Evolutionary conservation across 2,797 vertebrate genomes (phyloP).

Genomic region (Rhinogobio ventralis): DNA sequence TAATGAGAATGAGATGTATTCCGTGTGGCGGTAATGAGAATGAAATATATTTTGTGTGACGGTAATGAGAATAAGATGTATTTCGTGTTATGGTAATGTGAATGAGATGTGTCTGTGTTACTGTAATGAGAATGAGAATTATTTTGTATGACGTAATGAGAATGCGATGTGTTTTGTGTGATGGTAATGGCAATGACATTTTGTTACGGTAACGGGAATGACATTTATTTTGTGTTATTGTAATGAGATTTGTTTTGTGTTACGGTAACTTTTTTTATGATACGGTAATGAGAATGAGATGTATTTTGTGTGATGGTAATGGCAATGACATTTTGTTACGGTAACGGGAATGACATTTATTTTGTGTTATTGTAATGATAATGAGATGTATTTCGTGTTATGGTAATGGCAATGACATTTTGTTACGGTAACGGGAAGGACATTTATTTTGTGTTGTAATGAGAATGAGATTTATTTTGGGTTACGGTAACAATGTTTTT

Average conservation of each 20-base stretch:
- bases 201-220: too few species aligned
- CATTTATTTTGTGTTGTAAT: neutral
- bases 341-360: neutral
- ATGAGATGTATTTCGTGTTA: neutral
- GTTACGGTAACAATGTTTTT: too few species aligned
- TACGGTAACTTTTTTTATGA: too few species aligned
- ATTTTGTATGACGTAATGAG: neutral
- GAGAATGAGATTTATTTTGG: neutral
- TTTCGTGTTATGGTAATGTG: rapidly evolving
- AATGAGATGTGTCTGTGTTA: neutral
- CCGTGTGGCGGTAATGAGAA: neutral
- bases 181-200: neutral
- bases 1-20: neutral
- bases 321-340: neutral
- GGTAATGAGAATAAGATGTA: neutral
- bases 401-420: neutral
- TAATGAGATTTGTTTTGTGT: neutral
- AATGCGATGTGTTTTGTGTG: neutral
- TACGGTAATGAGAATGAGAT: neutral
- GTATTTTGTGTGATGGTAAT: neutral
- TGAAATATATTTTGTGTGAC: neutral
- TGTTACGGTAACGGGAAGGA: neutral
- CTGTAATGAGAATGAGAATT: neutral
- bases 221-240: rapidly evolving
- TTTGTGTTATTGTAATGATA: neutral